These are phyloP conservation scores for Megaceryle maxima DNA, from an alignment of 2,113 vertebrate genomes.

Conservation along the genomic window DNA sequence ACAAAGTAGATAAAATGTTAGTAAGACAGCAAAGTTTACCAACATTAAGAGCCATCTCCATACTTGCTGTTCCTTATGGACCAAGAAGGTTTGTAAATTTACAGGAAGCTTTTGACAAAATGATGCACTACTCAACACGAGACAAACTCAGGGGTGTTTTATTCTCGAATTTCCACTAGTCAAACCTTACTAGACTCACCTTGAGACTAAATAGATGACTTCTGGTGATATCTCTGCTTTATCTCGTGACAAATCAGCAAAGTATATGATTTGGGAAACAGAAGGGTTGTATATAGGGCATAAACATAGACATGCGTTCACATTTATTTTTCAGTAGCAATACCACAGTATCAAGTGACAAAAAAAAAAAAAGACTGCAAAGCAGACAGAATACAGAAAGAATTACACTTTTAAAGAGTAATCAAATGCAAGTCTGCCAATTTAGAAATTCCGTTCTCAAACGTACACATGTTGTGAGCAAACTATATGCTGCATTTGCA, in stretches of 20 bases:
- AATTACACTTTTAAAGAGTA: background rate
- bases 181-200: background rate
- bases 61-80: background rate
- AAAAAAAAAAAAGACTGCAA: background rate
- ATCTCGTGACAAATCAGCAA: background rate
- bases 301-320: background rate
- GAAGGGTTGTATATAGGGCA: background rate
- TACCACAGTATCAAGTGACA: fast-evolving
- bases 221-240: fast-evolving
- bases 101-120: background rate
- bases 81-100: background rate
- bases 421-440: fast-evolving
- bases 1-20: background rate
- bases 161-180: too few relatives aligned
- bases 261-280: background rate
- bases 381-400: background rate
- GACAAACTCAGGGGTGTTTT: background rate
- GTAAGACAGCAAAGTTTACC: background rate
- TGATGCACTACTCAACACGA: background rate
- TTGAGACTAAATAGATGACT: fast-evolving
- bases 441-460: background rate
- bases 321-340: fast-evolving
- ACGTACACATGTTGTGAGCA: fast-evolving
- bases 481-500: background rate
- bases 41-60: background rate